Percentiles rank a stretch among this genome's conserved stretches.
phyloP scores from a whole-genome alignment of 2,113 vertebrate genomes.

The Dolichallabes microphthalmus region DNA sequence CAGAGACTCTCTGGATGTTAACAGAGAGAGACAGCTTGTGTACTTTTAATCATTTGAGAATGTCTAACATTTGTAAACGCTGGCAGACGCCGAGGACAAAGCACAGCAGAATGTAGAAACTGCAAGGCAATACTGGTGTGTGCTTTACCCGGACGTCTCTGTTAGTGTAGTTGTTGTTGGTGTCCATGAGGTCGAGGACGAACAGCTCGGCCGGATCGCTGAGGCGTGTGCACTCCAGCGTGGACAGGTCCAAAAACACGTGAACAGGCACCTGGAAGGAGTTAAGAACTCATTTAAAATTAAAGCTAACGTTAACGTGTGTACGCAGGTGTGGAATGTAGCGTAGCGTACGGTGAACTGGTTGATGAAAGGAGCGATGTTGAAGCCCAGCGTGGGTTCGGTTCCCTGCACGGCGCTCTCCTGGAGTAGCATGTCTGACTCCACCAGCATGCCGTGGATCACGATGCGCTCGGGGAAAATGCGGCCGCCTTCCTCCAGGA shows the following conservation, averaged over 20 bases:
- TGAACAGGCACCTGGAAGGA: conserved; percentile 85
- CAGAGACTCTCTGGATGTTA: not conserved
- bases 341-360: conserved; percentile 85
- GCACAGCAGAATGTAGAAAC: not conserved
- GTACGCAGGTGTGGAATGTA: not conserved
- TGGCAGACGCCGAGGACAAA: not conserved
- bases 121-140: not conserved
- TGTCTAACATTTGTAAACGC: not conserved
- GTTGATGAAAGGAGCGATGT: conserved; percentile 95
- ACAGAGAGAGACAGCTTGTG: not conserved
- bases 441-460: conserved; percentile 87
- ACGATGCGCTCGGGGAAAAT: conserved; percentile 89
- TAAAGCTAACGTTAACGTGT: not conserved
- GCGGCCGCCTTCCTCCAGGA: conserved; percentile 88
- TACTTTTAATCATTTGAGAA: not conserved
- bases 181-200: conserved; percentile 88
- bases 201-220: conserved; percentile 87
- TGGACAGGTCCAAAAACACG: conserved; percentile 89
- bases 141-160: conserved; percentile 84
- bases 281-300: too few relatives aligned
- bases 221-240: conserved; percentile 79
- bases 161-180: conserved; percentile 75
- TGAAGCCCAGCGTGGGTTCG: conserved; percentile 88
- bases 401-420: conserved; percentile 91
- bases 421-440: conserved; percentile 83